Evolutionary conservation across 2,888 invertebrate genomes (phyloP), one percentile per base, ranked within the genome.

Genomic region (Pilophorus perplexus): DNA sequence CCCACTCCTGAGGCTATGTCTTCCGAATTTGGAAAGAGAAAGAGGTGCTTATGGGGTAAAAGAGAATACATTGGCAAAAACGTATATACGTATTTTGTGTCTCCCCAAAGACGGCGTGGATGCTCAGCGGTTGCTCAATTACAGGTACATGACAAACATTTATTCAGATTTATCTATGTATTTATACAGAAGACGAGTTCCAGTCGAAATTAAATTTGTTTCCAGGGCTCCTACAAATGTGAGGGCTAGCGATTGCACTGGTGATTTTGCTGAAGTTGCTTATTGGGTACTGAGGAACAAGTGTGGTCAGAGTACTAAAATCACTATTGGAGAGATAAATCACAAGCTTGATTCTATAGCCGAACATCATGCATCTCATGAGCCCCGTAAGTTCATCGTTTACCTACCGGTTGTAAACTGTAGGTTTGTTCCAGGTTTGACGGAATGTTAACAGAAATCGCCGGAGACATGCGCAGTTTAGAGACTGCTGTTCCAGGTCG

Each of bases 11-110:
- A 82, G 95, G 70, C 80, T 95, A 28, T 77, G 96, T 8, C 74
- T 95, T 25, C 93, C 95, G 0, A 81, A 84, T 67, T 78, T 84
- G 28, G 96, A 96, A 74, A 84, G 87, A 71, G 86, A 89, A 71
- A 82, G 95, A 71, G 84, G 84, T 38, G 83, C 91, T 0, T 93
- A 93, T 77, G 90, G 93, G 18, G 80, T 96, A 68, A 90, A 92
- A 78, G 88, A 90, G 77, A 80, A 83, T 33, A 84, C 85, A 71
- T 80, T 96, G 67, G 88, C 87, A 0, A 83, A 81, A 72, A 76
- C 88, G 33, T 84, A 92, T 68, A 85, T 89, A n/a, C 83, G 85
- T 73, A 85, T 91, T 54, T 79, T 94, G 55, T 85, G 87, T 67
- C 78, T 96, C 46, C 83, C 85, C 12, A 84, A 85, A 72, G 82